These are phyloP conservation scores for Oxyura jamaicensis DNA, from an alignment of 2,113 vertebrate species.

Conservation along the genomic window DNA sequence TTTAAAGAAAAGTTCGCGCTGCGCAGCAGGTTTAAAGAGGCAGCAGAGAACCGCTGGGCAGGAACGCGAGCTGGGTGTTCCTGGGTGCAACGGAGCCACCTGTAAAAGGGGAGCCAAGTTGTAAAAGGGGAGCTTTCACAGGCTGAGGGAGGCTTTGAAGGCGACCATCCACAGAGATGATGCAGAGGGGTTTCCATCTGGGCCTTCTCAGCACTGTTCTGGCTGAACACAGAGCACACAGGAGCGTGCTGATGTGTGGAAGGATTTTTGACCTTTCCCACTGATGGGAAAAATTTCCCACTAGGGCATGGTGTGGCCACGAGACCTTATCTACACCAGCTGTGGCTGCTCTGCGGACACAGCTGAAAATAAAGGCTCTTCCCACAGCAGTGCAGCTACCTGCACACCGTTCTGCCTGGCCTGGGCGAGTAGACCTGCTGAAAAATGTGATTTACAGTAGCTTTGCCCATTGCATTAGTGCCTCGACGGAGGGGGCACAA, in stretches of 20 bases:
- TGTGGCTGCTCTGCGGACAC: not conserved
- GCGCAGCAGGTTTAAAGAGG: not conserved
- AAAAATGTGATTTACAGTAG: not conserved
- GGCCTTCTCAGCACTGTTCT: not conserved
- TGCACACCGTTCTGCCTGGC: not conserved
- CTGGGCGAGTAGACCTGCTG: not conserved
- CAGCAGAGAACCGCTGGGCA: not conserved
- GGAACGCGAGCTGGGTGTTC: not conserved
- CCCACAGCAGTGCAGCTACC: not conserved
- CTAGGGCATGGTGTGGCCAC: not conserved
- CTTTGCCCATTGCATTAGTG: not conserved
- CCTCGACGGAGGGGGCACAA: not conserved
- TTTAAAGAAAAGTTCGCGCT: not conserved
- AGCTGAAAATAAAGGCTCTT: not conserved
- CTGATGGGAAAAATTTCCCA: no score
- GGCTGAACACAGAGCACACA: not conserved
- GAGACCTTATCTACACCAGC: not conserved
- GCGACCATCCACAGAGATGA: not conserved
- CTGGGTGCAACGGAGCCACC: not conserved
- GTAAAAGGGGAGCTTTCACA: not conserved
- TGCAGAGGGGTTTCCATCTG: not conserved
- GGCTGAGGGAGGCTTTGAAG: slow-evolving; percentile 9
- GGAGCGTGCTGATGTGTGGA: not conserved
- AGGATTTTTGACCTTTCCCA: not conserved
- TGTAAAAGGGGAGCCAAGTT: not conserved